These are phyloP conservation scores for Diplodus sargus DNA, from an alignment of 2,797 vertebrate genomes.

Conservation along the genomic window DNA sequence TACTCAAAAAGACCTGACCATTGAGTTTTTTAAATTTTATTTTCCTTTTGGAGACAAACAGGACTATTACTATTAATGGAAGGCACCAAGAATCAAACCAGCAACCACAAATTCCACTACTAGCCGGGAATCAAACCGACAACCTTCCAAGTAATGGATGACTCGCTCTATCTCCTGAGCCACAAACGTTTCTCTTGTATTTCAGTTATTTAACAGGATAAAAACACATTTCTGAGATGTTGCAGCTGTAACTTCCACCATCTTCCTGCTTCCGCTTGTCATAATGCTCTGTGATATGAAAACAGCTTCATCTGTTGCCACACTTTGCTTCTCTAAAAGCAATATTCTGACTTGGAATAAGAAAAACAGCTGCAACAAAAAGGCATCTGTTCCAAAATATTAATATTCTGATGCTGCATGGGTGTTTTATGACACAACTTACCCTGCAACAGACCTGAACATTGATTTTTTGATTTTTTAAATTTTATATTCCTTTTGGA, in stretches of 20 bases:
- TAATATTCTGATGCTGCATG: slow-evolving; percentile 88
- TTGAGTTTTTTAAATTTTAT: too few species aligned
- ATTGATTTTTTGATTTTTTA: too few species aligned
- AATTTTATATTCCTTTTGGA: too few species aligned
- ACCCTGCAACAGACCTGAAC: slow-evolving; percentile 75
- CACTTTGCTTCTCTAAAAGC: slow-evolving; percentile 12
- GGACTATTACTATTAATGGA: too few species aligned
- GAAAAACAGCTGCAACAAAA: slow-evolving; percentile 83
- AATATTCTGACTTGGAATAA: slow-evolving; percentile 61
- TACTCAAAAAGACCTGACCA: too few species aligned
- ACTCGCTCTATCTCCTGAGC: too few species aligned
- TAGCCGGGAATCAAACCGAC: too few species aligned
- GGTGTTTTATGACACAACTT: slow-evolving; percentile 87
- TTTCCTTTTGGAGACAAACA: too few species aligned
- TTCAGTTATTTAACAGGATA: neutral
- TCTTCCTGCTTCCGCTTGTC: neutral
- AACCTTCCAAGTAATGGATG: too few species aligned
- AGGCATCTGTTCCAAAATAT: slow-evolving; percentile 86
- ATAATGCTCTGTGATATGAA: neutral
- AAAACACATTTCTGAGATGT: neutral
- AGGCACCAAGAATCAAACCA: too few species aligned
- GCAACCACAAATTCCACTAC: too few species aligned
- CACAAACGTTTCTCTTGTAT: neutral
- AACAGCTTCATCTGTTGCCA: slow-evolving; percentile 8
- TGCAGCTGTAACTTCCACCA: neutral